phyloP scores from a whole-genome alignment of 2,888 invertebrate species.

The Mactromeris polynyma region DNA sequence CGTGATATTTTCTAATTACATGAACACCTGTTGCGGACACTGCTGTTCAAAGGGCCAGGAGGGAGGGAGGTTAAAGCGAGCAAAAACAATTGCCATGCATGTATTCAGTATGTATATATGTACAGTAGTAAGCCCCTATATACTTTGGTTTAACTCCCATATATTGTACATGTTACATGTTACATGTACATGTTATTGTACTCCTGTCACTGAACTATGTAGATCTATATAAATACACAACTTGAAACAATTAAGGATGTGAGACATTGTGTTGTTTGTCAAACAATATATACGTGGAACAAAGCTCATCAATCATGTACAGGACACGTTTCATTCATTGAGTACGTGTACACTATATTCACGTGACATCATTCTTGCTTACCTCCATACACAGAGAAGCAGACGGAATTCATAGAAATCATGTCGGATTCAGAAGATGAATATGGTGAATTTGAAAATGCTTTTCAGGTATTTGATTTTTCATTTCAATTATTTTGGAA shows the following conservation, averaged over 20 bases:
- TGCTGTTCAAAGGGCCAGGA: neutral
- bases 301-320: neutral
- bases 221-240: neutral
- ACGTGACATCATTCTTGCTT: neutral
- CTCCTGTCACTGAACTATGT: neutral
- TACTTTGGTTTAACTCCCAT: too few relatives aligned
- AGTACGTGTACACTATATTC: neutral
- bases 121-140: too few relatives aligned
- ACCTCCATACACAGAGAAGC: neutral
- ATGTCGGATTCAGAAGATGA: neutral
- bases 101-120: too few relatives aligned
- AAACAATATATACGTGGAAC: neutral
- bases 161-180: too few relatives aligned
- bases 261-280: neutral
- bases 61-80: too few relatives aligned
- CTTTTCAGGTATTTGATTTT: neutral
- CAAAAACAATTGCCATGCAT: too few relatives aligned
- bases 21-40: neutral
- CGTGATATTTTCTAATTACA: neutral
- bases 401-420: neutral
- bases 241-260: neutral
- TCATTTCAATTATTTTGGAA: neutral
- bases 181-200: too few relatives aligned
- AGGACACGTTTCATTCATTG: neutral
- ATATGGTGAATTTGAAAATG: neutral